A percentile compares a stretch with the other conserved stretches of the same genome.
phyloP scores from a whole-genome alignment of 2,888 invertebrate genomes.

The Anaspis maculata region DNA sequence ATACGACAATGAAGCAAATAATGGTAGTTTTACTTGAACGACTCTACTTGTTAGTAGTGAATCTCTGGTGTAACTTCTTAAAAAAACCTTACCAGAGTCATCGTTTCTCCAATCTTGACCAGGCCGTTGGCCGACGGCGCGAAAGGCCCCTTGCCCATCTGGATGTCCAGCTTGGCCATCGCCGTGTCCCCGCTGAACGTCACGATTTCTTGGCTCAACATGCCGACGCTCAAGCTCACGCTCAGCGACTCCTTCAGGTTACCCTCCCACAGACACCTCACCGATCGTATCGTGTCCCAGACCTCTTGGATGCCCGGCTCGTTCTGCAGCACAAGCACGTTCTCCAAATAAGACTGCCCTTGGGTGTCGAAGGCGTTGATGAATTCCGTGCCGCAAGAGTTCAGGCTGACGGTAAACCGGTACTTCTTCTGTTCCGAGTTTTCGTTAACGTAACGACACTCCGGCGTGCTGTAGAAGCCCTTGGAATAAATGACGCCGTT shows the following conservation, averaged over 20 bases:
- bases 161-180: conserved; percentile 68
- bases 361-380: conserved; percentile 68
- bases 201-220: conserved; percentile 71
- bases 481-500: conserved; percentile 76
- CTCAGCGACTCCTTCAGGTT: conserved; percentile 66
- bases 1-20: no score
- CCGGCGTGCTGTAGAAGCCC: conserved; percentile 57
- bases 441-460: conserved; percentile 65
- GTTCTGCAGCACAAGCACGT: conserved; percentile 68
- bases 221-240: conserved; percentile 68
- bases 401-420: conserved; percentile 64
- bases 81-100: conserved; percentile 60
- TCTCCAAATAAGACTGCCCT: conserved; percentile 72
- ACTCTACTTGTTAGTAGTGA: no score
- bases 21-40: no score
- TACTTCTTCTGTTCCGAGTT: conserved; percentile 62
- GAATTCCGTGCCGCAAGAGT: conserved; percentile 72
- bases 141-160: conserved; percentile 68
- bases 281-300: conserved; percentile 71
- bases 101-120: conserved; percentile 72
- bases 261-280: conserved; percentile 76
- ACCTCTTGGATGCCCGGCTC: conserved; percentile 67
- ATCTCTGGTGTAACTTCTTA: no score
- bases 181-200: conserved; percentile 82
- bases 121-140: conserved; percentile 67